These are phyloP conservation scores for Diloba caeruleocephala DNA, from an alignment of 2,888 invertebrate genomes.

Conservation along the genomic window DNA sequence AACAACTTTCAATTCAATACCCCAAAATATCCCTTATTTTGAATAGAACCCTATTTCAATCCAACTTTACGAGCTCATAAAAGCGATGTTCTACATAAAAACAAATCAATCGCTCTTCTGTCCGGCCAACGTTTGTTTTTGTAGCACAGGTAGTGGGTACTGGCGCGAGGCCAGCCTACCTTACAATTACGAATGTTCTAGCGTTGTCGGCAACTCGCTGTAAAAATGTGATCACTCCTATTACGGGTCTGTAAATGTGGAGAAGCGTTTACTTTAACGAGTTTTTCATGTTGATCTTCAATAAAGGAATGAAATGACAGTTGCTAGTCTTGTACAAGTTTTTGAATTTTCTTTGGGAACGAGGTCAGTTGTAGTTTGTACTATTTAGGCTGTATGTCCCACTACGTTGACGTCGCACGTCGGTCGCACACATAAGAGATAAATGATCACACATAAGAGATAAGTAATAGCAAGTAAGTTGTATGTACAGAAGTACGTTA, in stretches of 20 bases:
- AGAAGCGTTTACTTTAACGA: constrained; percentile 9
- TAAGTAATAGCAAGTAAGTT: too few relatives aligned
- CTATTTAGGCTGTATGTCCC: too few relatives aligned
- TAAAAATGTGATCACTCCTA: constrained; percentile 30
- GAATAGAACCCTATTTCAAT: constrained; percentile 20
- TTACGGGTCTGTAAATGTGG: constrained; percentile 9
- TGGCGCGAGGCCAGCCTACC: constrained; percentile 40
- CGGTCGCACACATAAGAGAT: too few relatives aligned
- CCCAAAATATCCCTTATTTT: constrained; percentile 5
- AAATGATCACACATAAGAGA: too few relatives aligned
- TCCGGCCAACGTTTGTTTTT: constrained; percentile 40
- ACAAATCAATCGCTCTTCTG: constrained; percentile 47
- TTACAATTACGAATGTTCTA: constrained; percentile 30
- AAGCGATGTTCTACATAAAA: constrained; percentile 25
- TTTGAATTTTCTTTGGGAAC: too few relatives aligned
- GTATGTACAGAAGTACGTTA: too few relatives aligned
- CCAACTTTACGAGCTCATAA: constrained; percentile 16
- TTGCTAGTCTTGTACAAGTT: background rate
- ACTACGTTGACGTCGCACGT: too few relatives aligned
- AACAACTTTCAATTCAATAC: constrained; percentile 6
- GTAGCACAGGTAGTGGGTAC: constrained; percentile 16
- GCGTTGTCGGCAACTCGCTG: constrained; percentile 18
- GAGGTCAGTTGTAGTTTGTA: too few relatives aligned
- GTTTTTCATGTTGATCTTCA: constrained; percentile 39
- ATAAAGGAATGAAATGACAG: constrained; percentile 5